Conservation (phyloP, 2,888 invertebrate species). For the Chydorus sphaericus region DNA sequence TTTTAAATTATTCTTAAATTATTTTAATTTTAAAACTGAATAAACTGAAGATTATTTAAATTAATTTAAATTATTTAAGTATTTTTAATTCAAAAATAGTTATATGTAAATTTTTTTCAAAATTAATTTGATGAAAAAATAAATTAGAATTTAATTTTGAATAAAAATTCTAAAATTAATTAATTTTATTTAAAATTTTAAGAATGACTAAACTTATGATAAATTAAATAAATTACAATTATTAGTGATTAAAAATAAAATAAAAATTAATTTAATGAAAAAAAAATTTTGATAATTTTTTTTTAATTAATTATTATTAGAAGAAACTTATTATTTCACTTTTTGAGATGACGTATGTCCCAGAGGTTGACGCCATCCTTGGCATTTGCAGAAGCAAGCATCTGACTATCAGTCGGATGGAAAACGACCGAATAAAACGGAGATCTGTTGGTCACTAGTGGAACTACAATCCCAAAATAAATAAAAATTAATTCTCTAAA, state of each 20-base stretch:
- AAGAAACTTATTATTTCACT: slow-evolving; percentile 41
- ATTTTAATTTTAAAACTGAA: no score
- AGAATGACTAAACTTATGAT: neutral
- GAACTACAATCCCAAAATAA: neutral
- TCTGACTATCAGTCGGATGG: slow-evolving; percentile 66
- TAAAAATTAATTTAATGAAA: no score
- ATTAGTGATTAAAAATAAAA: slow-evolving; percentile 7
- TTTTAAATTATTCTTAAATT: no score
- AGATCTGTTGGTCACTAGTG: slow-evolving; percentile 40
- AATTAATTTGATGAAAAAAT: slow-evolving; percentile 15
- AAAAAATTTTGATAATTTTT: no score
- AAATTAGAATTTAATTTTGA: neutral
- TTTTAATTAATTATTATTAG: no score
- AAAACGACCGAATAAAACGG: slow-evolving; percentile 93
- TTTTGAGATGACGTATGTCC: slow-evolving; percentile 70
- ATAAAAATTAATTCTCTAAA: slow-evolving; percentile 19
- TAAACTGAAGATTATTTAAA: no score
- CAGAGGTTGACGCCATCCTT: slow-evolving; percentile 77
- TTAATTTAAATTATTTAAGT: no score
- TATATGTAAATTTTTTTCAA: neutral
- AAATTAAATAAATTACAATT: slow-evolving; percentile 22
- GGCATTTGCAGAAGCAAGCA: slow-evolving; percentile 76
- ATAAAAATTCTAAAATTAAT: no score
- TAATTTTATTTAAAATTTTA: neutral
- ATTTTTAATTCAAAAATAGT: neutral